These are phyloP conservation scores for Madoqua kirkii DNA, from an alignment of 2,113 vertebrate genomes.

Conservation along the genomic window DNA sequence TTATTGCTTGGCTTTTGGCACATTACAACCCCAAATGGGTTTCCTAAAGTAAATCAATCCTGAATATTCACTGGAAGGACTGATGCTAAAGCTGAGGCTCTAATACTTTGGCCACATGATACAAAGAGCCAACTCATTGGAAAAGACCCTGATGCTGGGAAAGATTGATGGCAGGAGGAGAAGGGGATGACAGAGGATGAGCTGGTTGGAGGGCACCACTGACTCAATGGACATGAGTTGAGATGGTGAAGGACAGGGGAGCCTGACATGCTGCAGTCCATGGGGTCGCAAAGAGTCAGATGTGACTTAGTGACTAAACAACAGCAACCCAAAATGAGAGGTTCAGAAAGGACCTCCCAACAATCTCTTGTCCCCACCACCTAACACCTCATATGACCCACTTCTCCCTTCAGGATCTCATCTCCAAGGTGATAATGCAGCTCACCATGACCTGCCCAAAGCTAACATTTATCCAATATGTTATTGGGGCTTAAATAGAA, in stretches of 20 bases:
- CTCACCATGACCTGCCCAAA: rapidly evolving
- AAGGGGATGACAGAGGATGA: not conserved
- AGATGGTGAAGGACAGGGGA: not conserved
- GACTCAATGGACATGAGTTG: not conserved
- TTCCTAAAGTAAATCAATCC: not conserved
- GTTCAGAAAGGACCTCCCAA: not conserved
- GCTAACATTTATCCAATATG: rapidly evolving
- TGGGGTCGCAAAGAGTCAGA: not conserved
- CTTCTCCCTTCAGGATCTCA: not conserved
- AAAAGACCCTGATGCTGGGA: not conserved
- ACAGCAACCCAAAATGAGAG: not conserved
- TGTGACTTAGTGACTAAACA: not conserved
- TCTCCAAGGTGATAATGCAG: not conserved
- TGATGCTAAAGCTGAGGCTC: not conserved
- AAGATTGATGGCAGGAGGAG: not conserved
- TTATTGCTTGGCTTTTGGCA: not conserved
- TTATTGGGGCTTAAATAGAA: not conserved
- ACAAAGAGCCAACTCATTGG: not conserved
- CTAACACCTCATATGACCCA: not conserved
- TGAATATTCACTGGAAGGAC: not conserved
- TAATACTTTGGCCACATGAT: not conserved
- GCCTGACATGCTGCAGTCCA: not conserved
- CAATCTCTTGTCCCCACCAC: not conserved
- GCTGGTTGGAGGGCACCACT: not conserved
- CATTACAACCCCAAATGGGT: not conserved